Base-by-base conservation (phyloP, 2,113 vertebrate genomes). In the Alligator sinensis region DNA sequence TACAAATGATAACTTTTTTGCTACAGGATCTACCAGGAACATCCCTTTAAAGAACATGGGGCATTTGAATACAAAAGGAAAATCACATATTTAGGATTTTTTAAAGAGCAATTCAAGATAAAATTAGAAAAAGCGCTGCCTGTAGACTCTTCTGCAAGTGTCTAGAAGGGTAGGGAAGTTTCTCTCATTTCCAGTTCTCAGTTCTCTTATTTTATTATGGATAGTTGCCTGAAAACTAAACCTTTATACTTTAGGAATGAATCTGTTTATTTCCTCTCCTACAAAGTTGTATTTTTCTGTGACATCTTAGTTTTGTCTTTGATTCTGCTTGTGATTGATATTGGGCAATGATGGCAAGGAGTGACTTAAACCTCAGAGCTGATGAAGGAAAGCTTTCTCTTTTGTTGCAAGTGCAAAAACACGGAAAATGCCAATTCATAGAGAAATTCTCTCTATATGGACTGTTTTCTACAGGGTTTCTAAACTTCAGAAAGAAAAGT, bases 381-480 rank as follows among this genome's bases (percentile, higher is more conserved):
- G 30, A 22, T 58, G 18, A 86, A 93, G 25, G 59, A 87, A 86
- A 94, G 22, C 82, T 91, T 55, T 88, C 13, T 38, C 82, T 94
- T 92, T 87, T 38, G 3, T 57, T 81, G 76, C 14, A 82, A 0
- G 0, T 79, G 61, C 74, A 81, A 34, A 14, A 86, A 30, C 47
- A 34, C 9, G 22, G 74, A 47, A 79, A 82, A 94, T 28, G 57
- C 55, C 58, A 76, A 14, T 58, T 55, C 55, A 34, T 82, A 55
- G 70, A 86, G 61, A 77, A 86, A 93, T 80, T 34, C 87, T 88
- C 82, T 82, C 68, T 2, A 57, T 47, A 78, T 62, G 1, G 3
- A 18, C 96, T 87, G 64, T 93, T 92, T 93, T 94, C 91, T 81
- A 60, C n/a, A 77, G 74, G 83, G 9, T 94, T 91, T 95, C 76